These are phyloP conservation scores for Agapornis roseicollis DNA, from an alignment of 2,113 vertebrate species.

Conservation along the genomic window DNA sequence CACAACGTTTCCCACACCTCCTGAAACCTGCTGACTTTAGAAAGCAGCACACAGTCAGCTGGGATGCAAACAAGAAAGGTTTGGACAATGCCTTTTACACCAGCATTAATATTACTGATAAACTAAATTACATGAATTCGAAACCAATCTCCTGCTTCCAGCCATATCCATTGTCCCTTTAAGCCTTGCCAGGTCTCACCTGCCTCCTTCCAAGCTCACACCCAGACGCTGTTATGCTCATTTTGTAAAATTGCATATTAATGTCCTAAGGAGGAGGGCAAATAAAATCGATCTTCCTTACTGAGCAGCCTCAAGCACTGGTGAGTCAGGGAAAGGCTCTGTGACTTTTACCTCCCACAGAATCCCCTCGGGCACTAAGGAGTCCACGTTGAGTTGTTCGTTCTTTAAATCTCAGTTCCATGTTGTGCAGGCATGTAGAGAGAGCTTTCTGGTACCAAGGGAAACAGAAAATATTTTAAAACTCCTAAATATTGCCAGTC, in stretches of 20 bases:
- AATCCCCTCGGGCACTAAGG: background rate
- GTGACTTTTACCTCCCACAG: constrained; percentile 21
- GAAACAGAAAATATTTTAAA: background rate
- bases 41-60: background rate
- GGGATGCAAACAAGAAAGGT: background rate
- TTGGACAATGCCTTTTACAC: background rate
- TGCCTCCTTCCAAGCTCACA: background rate
- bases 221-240: background rate
- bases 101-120: background rate
- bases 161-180: background rate
- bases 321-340: background rate
- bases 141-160: background rate
- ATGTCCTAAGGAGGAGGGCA: constrained; percentile 7
- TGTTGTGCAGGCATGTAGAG: background rate
- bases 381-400: constrained; percentile 6
- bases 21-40: background rate
- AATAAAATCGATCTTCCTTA: background rate
- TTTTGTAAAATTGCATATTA: background rate
- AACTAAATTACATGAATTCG: background rate
- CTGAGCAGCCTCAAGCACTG: constrained; percentile 37
- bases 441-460: background rate
- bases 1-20: background rate
- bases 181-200: background rate
- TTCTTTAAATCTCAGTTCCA: constrained; percentile 13
- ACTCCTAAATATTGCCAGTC: background rate